Percentiles rank a stretch among this genome's conserved stretches.
phyloP scores from a whole-genome alignment of 64 coral and sea anemone species.

The Acropora tenuis region DNA sequence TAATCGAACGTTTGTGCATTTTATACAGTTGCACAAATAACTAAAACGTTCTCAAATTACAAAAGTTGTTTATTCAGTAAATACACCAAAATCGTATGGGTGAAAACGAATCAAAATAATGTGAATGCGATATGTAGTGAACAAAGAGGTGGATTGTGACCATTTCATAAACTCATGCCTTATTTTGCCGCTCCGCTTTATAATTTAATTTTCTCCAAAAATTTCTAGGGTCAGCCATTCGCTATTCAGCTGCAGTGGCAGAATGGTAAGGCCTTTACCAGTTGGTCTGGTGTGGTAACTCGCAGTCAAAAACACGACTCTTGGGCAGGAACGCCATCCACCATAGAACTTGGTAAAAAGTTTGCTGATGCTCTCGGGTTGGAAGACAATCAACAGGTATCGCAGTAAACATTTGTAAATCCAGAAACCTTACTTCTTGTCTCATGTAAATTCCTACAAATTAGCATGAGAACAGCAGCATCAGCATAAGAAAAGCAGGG shows the following conservation, averaged over 20 bases:
- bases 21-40: background rate
- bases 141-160: no score
- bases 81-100: no score
- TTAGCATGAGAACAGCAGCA: no score
- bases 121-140: no score
- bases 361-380: conserved; percentile 79
- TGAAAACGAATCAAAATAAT: no score
- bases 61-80: background rate
- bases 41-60: background rate
- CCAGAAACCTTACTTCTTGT: background rate
- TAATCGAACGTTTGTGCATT: background rate
- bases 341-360: conserved; percentile 74
- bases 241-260: conserved; percentile 36
- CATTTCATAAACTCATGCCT: no score
- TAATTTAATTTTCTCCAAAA: background rate
- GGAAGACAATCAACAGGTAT: conserved; percentile 66
- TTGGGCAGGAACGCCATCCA: conserved; percentile 19
- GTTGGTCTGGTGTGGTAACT: conserved; percentile 68
- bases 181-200: no score
- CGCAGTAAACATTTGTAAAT: background rate
- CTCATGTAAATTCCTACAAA: background rate
- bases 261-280: conserved; percentile 38
- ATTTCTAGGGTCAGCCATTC: conserved; percentile 33
- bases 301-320: background rate
- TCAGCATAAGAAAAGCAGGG: no score